These are phyloP conservation scores for Falco novaeseelandiae DNA, from an alignment of 2,797 vertebrate genomes.

Conservation along the genomic window DNA sequence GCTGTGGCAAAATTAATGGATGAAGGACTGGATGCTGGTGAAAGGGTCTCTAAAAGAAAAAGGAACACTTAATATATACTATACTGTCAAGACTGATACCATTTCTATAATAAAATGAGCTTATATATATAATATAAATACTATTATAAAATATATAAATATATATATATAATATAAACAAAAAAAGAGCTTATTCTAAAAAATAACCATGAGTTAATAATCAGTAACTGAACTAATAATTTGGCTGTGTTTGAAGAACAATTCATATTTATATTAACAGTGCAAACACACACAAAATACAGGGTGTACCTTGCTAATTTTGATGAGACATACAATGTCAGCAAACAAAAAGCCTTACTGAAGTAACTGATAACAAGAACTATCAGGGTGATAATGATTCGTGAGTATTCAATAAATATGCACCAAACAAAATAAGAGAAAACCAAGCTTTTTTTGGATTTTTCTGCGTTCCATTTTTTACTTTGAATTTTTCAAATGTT, in stretches of 20 bases:
- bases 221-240: not conserved
- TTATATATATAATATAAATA: no score
- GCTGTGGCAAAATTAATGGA: slow-evolving; percentile 81
- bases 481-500: not conserved
- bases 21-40: slow-evolving; percentile 93
- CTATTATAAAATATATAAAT: not conserved
- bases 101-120: not conserved
- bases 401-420: not conserved
- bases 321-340: not conserved
- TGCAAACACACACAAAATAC: not conserved
- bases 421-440: not conserved
- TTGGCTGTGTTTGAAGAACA: not conserved
- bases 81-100: not conserved
- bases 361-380: not conserved
- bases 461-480: not conserved
- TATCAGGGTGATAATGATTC: not conserved
- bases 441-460: not conserved
- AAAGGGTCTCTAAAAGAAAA: slow-evolving; percentile 85
- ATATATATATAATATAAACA: not conserved
- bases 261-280: not conserved
- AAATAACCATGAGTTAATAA: not conserved
- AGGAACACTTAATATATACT: not conserved
- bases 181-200: not conserved
- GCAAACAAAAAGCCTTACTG: not conserved
- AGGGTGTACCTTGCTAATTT: not conserved